Conservation (phyloP, 2,888 invertebrate genomes). For the Charanyca ferruginea region DNA sequence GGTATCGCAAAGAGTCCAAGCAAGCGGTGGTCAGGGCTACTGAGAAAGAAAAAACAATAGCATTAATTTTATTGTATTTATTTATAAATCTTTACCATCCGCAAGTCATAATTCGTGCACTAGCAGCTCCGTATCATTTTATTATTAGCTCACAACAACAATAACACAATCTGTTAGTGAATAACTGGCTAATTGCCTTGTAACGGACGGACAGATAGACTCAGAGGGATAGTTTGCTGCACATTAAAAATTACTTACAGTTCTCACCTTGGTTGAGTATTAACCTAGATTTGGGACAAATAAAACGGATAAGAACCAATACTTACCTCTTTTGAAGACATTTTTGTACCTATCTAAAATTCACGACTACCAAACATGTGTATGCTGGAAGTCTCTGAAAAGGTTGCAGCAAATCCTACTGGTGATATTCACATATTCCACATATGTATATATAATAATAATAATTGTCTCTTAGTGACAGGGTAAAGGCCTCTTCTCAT, state of each 20-base stretch:
- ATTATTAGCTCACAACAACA: conserved; percentile 13
- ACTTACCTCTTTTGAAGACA: background rate
- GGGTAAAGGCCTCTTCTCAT: too few species aligned
- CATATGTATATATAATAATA: too few species aligned
- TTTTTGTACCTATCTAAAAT: background rate
- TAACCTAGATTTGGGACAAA: conserved; percentile 35
- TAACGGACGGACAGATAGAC: conserved; percentile 25
- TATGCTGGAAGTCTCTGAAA: background rate
- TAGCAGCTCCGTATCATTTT: background rate
- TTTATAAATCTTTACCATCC: background rate
- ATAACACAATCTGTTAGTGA: background rate
- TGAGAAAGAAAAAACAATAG: too few species aligned
- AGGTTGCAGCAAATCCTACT: too few species aligned
- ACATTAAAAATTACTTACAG: conserved; percentile 17
- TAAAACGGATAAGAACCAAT: background rate
- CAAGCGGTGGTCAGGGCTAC: too few species aligned
- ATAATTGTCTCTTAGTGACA: too few species aligned
- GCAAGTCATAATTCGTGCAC: background rate
- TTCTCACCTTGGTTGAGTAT: conserved; percentile 12
- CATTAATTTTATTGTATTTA: too few species aligned
- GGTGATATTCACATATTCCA: background rate
- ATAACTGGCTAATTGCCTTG: conserved; percentile 8
- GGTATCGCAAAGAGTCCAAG: too few species aligned
- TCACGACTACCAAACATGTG: background rate
- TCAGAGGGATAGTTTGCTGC: conserved; percentile 11